Conservation (phyloP, 1,140 invertebrate species). For the Papilio dardanus region DNA sequence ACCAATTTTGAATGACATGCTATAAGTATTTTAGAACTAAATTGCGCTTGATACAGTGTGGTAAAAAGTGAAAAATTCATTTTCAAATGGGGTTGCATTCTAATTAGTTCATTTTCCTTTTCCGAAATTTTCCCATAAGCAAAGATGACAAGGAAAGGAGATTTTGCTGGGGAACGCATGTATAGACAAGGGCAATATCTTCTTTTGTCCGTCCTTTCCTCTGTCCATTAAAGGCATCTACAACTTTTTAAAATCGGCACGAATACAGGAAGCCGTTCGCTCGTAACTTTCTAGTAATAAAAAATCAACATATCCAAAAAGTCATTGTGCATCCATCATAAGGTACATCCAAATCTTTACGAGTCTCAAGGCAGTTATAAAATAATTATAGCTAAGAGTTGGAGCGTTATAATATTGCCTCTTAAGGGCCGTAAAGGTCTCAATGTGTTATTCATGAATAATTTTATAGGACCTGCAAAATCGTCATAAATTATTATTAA, state of each 20-base stretch:
- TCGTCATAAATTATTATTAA: neutral
- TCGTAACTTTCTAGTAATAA: no score
- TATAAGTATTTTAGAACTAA: neutral
- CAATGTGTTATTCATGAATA: conserved; percentile 16
- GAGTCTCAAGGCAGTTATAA: conserved; percentile 10
- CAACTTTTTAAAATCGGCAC: no score
- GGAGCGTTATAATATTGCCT: neutral
- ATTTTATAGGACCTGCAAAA: neutral
- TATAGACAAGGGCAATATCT: no score
- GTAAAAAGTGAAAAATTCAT: neutral
- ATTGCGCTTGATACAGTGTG: neutral
- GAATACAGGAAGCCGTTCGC: no score
- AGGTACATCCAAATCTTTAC: neutral
- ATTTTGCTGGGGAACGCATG: no score
- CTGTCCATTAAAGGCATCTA: no score
- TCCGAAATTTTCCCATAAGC: no score
- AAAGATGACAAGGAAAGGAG: no score
- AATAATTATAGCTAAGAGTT: conserved; percentile 14
- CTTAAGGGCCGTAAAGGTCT: conserved; percentile 11
- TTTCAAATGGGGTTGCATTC: no score
- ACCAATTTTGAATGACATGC: neutral
- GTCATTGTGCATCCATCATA: neutral
- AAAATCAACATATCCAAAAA: neutral
- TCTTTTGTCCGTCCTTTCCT: no score
- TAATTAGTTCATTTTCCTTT: no score